Conservation (phyloP, 1,140 invertebrate genomes). For the Drosophila kepulauana region DNA sequence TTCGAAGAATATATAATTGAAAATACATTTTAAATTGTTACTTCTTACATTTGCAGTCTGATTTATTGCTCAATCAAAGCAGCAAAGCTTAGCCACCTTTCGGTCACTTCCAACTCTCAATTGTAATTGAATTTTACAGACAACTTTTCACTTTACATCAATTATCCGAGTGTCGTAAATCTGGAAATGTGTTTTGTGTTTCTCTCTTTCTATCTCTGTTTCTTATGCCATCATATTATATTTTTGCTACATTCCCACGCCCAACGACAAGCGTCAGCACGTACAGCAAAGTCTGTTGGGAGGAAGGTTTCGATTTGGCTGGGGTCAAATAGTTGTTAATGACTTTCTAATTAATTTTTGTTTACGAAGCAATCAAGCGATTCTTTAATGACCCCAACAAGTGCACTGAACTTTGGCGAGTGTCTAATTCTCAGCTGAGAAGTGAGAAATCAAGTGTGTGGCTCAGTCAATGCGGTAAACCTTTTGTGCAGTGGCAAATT, state of each 20-base stretch:
- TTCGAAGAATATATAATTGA: background rate
- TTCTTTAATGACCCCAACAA: conserved; percentile 24
- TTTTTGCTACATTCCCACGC: conserved; percentile 58
- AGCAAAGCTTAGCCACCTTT: background rate
- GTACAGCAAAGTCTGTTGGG: conserved; percentile 36
- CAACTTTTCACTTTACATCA: conserved; percentile 43
- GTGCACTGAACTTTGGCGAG: conserved; percentile 63
- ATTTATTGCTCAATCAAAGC: conserved; percentile 54
- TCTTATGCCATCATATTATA: conserved; percentile 8
- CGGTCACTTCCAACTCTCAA: conserved; percentile 17
- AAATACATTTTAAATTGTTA: conserved; percentile 16
- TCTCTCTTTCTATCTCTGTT: conserved; percentile 4
- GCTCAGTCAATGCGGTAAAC: conserved; percentile 54
- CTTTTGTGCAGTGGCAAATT: conserved; percentile 57
- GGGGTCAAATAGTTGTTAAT: conserved; percentile 60
- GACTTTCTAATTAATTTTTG: conserved; percentile 79
- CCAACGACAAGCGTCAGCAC: conserved; percentile 39
- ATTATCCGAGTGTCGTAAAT: conserved; percentile 43
- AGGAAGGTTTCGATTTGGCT: background rate
- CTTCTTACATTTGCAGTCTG: conserved; percentile 18
- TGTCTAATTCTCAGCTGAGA: conserved; percentile 18
- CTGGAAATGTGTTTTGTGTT: conserved; percentile 20
- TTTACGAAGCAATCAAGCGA: conserved; percentile 54
- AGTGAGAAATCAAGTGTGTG: conserved; percentile 72
- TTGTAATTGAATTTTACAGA: conserved; percentile 56